phyloP scores from a whole-genome alignment of 2,113 vertebrate species.

The Lamprotornis superbus region DNA sequence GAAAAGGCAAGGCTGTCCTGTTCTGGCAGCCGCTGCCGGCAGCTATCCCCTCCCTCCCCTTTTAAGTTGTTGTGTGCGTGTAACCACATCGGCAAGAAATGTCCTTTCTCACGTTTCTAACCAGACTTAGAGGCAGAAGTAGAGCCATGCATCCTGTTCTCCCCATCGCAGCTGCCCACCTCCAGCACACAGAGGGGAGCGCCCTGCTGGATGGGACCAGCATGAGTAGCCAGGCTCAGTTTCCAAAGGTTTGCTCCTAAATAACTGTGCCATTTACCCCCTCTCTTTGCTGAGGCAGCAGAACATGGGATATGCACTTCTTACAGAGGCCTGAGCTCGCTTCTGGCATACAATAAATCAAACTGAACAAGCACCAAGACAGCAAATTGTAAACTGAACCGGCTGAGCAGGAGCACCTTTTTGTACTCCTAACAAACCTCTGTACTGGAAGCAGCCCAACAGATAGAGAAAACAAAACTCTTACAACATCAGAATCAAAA shows the following conservation, averaged over 20 bases:
- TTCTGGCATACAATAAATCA: neutral
- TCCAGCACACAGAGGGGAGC: neutral
- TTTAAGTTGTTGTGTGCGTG: neutral
- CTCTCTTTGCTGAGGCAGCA: neutral
- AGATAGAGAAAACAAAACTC: neutral
- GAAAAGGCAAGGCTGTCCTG: neutral
- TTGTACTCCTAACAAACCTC: neutral
- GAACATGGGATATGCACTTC: neutral
- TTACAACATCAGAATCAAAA: neutral
- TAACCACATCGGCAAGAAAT: neutral
- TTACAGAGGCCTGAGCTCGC: neutral
- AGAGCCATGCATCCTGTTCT: neutral
- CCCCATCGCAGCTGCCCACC: neutral
- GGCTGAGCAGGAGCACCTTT: neutral
- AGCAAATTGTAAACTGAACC: neutral
- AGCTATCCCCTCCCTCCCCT: neutral
- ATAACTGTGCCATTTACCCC: neutral
- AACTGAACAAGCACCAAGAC: neutral
- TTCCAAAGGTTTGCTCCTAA: neutral
- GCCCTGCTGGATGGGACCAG: neutral
- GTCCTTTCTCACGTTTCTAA: neutral
- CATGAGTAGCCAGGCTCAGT: fast-evolving
- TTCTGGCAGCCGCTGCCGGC: neutral
- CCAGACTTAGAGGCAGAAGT: neutral
- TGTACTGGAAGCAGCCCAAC: neutral